Evolutionary conservation across 2,797 vertebrate genomes (phyloP).

Genomic region (Poecile montanus): DNA sequence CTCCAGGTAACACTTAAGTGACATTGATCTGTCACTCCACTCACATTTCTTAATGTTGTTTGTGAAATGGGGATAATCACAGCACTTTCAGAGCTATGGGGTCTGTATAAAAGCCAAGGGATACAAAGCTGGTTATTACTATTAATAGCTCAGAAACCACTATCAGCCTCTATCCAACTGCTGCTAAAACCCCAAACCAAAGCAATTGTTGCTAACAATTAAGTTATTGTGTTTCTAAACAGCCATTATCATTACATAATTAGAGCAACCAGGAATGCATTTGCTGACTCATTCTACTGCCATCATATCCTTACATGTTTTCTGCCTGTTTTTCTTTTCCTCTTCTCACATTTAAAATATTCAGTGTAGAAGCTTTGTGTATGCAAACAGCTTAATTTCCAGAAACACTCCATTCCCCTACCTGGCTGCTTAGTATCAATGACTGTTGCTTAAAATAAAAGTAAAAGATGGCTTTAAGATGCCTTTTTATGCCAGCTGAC

Average conservation of each 20-base stretch:
- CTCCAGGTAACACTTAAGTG: neutral
- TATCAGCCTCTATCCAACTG: neutral
- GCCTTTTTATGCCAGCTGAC: conserved; percentile 28
- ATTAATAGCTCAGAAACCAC: neutral
- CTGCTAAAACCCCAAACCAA: neutral
- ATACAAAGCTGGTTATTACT: neutral
- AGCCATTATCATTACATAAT: neutral
- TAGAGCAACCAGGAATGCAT: neutral
- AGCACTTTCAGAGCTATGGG: neutral
- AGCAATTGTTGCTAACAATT: neutral
- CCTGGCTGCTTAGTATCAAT: conserved; percentile 15
- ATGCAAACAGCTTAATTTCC: neutral
- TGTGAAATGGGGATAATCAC: neutral
- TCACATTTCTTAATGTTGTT: neutral
- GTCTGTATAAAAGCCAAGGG: neutral
- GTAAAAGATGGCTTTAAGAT: conserved; percentile 37
- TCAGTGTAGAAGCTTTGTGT: neutral
- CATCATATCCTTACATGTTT: neutral
- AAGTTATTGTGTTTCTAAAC: neutral
- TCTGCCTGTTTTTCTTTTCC: neutral
- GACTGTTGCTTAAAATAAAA: conserved; percentile 13
- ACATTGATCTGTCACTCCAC: neutral
- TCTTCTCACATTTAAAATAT: neutral
- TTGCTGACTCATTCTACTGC: neutral
- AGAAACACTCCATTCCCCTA: neutral